A percentile compares a stretch with the other conserved stretches of the same genome.
Conservation (phyloP, 2,113 vertebrate genomes). For the Platichthys flesus region DNA sequence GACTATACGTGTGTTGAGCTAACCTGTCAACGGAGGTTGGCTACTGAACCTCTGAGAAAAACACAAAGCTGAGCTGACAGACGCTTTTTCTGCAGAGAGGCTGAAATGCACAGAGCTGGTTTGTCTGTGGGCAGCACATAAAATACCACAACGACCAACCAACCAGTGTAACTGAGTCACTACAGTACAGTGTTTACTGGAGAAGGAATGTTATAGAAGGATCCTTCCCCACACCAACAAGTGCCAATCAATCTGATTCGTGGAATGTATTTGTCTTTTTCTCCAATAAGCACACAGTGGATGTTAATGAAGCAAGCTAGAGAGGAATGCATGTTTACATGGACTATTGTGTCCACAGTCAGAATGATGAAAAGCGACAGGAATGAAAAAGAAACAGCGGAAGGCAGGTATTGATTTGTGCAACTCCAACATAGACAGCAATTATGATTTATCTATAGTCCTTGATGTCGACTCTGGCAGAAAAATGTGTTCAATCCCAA, state of each 20-base stretch:
- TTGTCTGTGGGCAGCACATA: neutral
- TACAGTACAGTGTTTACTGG: constrained; percentile 39
- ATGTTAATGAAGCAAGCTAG: constrained; percentile 30
- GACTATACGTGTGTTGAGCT: constrained; percentile 19
- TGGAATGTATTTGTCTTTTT: constrained; percentile 53
- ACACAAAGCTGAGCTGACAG: constrained; percentile 13
- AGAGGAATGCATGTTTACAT: constrained; percentile 39
- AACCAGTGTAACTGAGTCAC: constrained; percentile 33
- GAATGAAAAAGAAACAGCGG: constrained; percentile 9
- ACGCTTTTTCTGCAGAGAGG: neutral
- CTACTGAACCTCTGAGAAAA: constrained; percentile 13
- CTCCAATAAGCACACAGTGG: constrained; percentile 32
- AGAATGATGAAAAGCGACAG: constrained; percentile 11
- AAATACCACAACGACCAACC: constrained; percentile 21
- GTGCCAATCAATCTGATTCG: constrained; percentile 34
- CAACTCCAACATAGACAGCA: constrained; percentile 40
- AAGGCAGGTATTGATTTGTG: constrained; percentile 25
- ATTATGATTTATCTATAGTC: constrained; percentile 11
- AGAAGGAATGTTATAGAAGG: constrained; percentile 2
- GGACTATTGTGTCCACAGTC: constrained; percentile 35
- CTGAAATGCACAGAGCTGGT: constrained; percentile 24
- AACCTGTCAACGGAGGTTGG: neutral
- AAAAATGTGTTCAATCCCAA: constrained; percentile 13
- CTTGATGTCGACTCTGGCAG: constrained; percentile 30
- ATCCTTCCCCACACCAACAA: neutral